These are phyloP conservation scores for Eurystomus gularis DNA, from an alignment of 2,113 vertebrate species.

Conservation along the genomic window DNA sequence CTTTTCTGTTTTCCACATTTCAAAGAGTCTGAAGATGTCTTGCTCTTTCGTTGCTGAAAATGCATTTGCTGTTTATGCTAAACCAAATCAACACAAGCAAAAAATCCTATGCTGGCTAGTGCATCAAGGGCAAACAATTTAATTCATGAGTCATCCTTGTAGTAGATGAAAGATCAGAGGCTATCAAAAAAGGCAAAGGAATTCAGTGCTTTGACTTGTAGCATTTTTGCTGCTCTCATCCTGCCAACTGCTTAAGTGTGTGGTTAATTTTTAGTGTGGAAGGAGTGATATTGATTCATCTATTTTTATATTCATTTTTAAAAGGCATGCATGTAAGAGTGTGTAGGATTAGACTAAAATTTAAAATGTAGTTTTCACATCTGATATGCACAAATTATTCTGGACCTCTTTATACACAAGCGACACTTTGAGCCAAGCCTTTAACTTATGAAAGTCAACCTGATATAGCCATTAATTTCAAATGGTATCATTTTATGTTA, in stretches of 20 bases:
- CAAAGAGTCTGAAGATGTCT: not conserved
- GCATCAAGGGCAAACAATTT: not conserved
- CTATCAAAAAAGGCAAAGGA: not conserved
- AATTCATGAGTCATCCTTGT: not conserved
- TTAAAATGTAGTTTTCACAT: not conserved
- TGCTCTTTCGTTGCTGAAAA: not conserved
- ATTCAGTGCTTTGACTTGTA: not conserved
- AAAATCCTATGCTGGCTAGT: rapidly evolving
- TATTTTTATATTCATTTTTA: not conserved
- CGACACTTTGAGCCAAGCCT: not conserved
- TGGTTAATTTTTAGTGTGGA: not conserved
- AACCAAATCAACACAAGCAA: not conserved
- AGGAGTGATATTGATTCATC: not conserved
- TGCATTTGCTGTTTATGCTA: not conserved
- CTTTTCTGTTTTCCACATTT: not conserved
- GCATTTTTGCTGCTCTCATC: not conserved
- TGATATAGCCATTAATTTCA: not conserved
- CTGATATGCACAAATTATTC: not conserved
- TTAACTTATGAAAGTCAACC: not conserved
- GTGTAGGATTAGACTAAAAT: not conserved
- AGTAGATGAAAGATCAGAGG: not conserved
- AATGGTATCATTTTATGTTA: not conserved
- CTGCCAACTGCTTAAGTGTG: not conserved
- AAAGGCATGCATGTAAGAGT: not conserved
- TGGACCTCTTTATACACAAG: not conserved